Evolutionary conservation across 2,888 invertebrate species (phyloP), one percentile per base, ranked within the genome.

Genomic region (Amphipyra tragopoginis): DNA sequence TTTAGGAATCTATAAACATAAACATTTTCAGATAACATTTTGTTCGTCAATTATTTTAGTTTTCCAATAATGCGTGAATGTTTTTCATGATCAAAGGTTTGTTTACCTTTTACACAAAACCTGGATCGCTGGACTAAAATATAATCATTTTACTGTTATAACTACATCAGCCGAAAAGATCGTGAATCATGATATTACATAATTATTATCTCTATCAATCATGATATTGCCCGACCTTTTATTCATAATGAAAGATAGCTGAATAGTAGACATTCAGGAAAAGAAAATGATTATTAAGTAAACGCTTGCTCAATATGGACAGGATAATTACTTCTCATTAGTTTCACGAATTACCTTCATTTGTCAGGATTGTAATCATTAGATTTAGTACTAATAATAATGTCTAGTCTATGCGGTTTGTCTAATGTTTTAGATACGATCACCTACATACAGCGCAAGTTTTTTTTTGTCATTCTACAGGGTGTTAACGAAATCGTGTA

Each of bases 321-420:
- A 15, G 4, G 45, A 13, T 44, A 42, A 70, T 68, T 50, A 56
- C 29, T 68, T 47, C 39, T 43, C 49, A 58, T 71, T 71, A 50
- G 10, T 43, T 58, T 9, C 5, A 15, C 4, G 15, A 33, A 48
- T 44, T 13, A n/a, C 39, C 21, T 67, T 64, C 38, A 64, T 68
- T 45, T 63, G 9, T 57, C 54, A 39, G 43, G 26, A 43, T 29
- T 50, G 11, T 55, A 5, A 29, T 45, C 13, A 10, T 14, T 44
- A n/a, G 39, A 34, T 33, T 6, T 29, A 15, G 10, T 21, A 21
- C 13, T 13, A 29, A 29, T 29, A 29, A 29, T 29, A 29, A 7
- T 29, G 29, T 29, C 29, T 29, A 29, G 5, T 7, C 7, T 29
- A 29, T 29, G 29, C 2, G 5, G 7, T 7, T 5, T 29, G 5